A percentile compares a stretch with the other conserved stretches of the same genome.
Conservation (phyloP, 1,140 invertebrate genomes). For the Lepidotrigona ventralis region DNA sequence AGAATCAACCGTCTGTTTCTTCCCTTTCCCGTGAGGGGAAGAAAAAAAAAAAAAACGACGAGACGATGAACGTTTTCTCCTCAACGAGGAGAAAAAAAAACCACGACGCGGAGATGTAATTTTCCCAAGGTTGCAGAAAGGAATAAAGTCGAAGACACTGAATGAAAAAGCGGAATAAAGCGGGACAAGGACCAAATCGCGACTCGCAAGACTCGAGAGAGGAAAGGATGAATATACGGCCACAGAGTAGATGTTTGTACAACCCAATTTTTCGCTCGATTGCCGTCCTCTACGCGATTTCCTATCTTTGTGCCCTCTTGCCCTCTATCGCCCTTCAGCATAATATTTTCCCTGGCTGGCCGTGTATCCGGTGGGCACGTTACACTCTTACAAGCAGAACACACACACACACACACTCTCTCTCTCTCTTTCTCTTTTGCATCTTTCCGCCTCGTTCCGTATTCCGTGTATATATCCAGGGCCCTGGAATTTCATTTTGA, state of each 20-base stretch:
- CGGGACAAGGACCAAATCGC: not conserved
- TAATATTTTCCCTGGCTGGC: constrained; percentile 39
- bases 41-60: not conserved
- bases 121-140: not conserved
- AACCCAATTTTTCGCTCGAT: constrained; percentile 68
- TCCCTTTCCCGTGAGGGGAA: not conserved
- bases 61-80: not conserved
- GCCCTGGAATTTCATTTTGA: constrained; percentile 31
- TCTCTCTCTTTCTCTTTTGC: not conserved
- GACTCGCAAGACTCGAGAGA: not conserved
- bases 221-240: constrained; percentile 36
- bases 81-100: not conserved
- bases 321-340: not conserved
- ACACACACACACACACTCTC: not conserved
- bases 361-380: constrained; percentile 12
- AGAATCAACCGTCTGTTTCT: not conserved
- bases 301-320: constrained; percentile 15
- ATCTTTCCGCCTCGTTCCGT: not conserved
- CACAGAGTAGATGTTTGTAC: constrained; percentile 63
- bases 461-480: constrained; percentile 14
- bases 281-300: constrained; percentile 57
- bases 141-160: not conserved
- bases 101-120: not conserved
- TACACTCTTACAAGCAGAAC: not conserved
- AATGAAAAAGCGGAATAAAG: constrained; percentile 19